A percentile compares a stretch with the other conserved stretches of the same genome.
phyloP scores from a whole-genome alignment of 2,797 vertebrate genomes.

The Hypotaenidia philippensis region DNA sequence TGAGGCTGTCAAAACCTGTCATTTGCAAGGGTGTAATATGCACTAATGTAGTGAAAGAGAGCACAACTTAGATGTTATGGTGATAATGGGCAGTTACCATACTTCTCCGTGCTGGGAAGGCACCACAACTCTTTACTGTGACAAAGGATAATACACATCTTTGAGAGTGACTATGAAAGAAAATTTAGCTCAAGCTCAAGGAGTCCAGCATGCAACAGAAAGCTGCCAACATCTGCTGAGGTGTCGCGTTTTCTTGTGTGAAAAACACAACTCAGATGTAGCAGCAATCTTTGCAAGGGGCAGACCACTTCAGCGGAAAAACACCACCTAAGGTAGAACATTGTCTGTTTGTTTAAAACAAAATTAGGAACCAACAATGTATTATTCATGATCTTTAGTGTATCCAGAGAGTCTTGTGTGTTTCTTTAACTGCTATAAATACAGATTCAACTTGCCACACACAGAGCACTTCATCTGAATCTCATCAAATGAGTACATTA shows the following conservation, averaged over 20 bases:
- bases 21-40: conserved; percentile 29
- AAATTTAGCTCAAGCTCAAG: not conserved
- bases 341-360: conserved; percentile 45
- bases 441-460: conserved; percentile 61
- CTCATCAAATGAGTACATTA: conserved; percentile 42
- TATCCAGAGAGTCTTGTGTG: conserved; percentile 34
- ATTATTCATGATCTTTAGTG: conserved; percentile 2
- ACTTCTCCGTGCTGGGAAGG: conserved; percentile 14
- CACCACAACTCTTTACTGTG: conserved; percentile 29
- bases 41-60: not conserved
- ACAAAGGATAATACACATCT: not conserved
- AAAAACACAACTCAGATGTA: not conserved
- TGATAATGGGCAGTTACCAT: not conserved
- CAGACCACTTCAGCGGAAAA: not conserved
- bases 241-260: not conserved
- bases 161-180: not conserved
- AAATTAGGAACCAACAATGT: conserved; percentile 11
- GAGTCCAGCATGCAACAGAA: not conserved
- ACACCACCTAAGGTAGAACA: not conserved
- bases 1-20: not conserved
- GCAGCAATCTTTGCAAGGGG: not conserved
- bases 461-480: conserved; percentile 64
- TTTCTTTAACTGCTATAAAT: conserved; percentile 62
- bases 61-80: not conserved
- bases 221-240: not conserved